phyloP scores from a whole-genome alignment of 1,140 invertebrate species.

The Drosophila trapezifrons region DNA sequence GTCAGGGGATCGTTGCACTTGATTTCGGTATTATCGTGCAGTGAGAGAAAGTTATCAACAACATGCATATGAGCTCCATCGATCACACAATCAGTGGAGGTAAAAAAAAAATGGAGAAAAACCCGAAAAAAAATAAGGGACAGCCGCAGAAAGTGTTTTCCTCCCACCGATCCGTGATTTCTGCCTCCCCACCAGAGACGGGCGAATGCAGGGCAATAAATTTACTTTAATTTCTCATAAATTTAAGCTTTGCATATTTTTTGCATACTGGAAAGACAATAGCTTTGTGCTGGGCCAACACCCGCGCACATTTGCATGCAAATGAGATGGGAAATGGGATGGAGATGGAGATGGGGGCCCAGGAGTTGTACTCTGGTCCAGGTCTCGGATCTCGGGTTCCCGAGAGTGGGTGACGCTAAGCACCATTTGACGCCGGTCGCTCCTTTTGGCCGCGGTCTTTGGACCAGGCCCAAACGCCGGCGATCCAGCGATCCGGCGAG shows the following conservation, averaged over 20 bases:
- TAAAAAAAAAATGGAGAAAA: not conserved
- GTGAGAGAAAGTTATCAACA: conserved; percentile 69
- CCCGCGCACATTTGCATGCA: conserved; percentile 82
- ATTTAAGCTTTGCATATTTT: conserved; percentile 81
- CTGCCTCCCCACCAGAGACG: conserved; percentile 27
- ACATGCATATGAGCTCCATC: conserved; percentile 60
- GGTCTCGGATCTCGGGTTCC: conserved; percentile 2
- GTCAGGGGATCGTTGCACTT: conserved; percentile 21
- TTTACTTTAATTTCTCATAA: conserved; percentile 83
- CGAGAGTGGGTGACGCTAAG: conserved; percentile 77
- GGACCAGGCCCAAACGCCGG: conserved; percentile 37
- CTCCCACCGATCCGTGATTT: conserved; percentile 37
- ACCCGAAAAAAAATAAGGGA: conserved; percentile 49
- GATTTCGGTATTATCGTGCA: conserved; percentile 13
- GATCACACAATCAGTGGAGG: conserved; percentile 67
- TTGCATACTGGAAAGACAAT: conserved; percentile 71
- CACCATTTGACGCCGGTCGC: conserved; percentile 72
- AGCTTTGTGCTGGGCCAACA: conserved; percentile 72
- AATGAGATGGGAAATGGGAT: conserved; percentile 57
- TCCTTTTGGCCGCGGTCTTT: conserved; percentile 27
- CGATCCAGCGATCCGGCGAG: not conserved
- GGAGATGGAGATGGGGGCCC: conserved; percentile 25
- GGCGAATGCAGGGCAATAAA: conserved; percentile 75
- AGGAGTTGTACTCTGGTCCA: conserved; percentile 39
- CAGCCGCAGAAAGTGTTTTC: conserved; percentile 66